Conservation (phyloP, 2,888 invertebrate species). For the Epistrophella euchroma region DNA sequence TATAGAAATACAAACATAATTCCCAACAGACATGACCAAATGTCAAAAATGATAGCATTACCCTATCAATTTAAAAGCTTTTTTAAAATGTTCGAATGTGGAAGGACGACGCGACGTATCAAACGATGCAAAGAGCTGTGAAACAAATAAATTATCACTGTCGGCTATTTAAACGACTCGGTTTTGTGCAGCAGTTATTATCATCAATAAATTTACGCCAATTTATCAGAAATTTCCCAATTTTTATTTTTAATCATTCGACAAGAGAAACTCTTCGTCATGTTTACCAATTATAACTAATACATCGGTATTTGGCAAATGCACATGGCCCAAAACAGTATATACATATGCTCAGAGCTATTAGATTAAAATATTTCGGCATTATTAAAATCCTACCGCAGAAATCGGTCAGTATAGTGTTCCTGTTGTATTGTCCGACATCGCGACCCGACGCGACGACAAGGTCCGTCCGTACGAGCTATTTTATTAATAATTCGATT, state of each 20-base stretch:
- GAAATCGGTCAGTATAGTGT: conserved; percentile 58
- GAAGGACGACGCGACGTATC: too few relatives aligned
- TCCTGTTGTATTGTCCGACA: conserved; percentile 50
- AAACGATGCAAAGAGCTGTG: too few relatives aligned
- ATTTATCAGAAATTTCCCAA: background rate
- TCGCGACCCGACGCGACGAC: conserved; percentile 4
- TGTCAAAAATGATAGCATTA: too few relatives aligned
- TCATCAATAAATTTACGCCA: background rate
- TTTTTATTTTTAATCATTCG: conserved; percentile 13
- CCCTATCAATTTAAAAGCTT: too few relatives aligned
- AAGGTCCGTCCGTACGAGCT: background rate
- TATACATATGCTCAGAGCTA: background rate
- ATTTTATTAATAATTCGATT: conserved; percentile 28
- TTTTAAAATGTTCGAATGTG: too few relatives aligned
- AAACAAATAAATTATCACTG: too few relatives aligned
- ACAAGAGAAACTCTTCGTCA: conserved; percentile 3
- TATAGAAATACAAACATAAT: too few relatives aligned
- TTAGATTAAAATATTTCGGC: conserved; percentile 28
- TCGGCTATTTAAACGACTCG: too few relatives aligned
- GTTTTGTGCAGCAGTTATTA: too few relatives aligned
- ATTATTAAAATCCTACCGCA: conserved; percentile 40
- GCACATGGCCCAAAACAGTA: conserved; percentile 26
- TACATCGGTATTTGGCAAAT: background rate
- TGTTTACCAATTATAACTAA: background rate
- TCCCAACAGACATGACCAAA: too few relatives aligned